These are phyloP conservation scores for Clarias batrachus DNA, from an alignment of 2,113 vertebrate species.

Conservation along the genomic window DNA sequence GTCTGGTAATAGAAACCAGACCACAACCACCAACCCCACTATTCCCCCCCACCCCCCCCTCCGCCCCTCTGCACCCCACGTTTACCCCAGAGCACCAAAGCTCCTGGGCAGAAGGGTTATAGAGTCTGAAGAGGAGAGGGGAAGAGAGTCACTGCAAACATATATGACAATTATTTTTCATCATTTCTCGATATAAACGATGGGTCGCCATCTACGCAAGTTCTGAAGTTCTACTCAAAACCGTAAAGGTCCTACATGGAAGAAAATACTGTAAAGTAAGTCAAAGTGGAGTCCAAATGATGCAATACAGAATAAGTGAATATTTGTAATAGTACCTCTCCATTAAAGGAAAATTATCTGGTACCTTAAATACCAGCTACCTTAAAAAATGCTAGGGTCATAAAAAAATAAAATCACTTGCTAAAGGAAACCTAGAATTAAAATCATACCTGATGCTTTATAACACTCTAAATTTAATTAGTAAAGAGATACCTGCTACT, in stretches of 20 bases:
- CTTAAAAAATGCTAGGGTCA: not conserved
- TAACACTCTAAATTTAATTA: too few relatives aligned
- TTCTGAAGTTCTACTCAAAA: not conserved
- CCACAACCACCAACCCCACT: conserved; percentile 53
- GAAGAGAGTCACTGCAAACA: not conserved
- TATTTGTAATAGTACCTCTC: not conserved
- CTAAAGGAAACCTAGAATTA: not conserved
- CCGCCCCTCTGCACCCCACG: not conserved
- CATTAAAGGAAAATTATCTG: not conserved
- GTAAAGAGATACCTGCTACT: not conserved
- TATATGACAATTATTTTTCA: not conserved
- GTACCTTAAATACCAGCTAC: not conserved
- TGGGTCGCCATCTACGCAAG: not conserved
- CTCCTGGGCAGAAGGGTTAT: conserved; percentile 53
- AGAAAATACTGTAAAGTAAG: not conserved
- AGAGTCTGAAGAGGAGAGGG: conserved; percentile 49
- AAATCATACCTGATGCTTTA: not conserved
- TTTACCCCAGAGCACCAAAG: conserved; percentile 4
- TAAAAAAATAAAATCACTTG: not conserved
- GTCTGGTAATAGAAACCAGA: conserved; percentile 74
- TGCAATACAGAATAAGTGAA: not conserved
- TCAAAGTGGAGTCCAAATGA: not conserved
- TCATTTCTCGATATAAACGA: not conserved
- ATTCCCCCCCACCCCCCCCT: not conserved
- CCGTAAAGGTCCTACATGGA: not conserved